Base-by-base conservation (phyloP, 1,140 invertebrate genomes). In the Cotesia vestalis region DNA sequence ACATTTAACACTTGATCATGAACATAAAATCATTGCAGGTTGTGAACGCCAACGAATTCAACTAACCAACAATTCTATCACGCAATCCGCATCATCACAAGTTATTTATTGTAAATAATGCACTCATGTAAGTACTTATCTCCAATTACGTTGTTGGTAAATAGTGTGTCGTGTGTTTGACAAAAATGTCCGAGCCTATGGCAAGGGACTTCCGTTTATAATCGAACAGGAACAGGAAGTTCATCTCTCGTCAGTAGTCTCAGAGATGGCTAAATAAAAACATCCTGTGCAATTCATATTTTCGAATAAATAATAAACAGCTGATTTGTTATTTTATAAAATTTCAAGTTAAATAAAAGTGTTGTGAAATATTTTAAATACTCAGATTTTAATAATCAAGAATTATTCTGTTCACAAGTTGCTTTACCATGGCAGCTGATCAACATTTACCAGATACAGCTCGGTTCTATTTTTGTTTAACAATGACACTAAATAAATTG, bases 161-260 rank as follows among this genome's bases (percentile, higher is more conserved):
- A 71, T 76, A 70, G 69, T 75, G 78, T 78, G 77, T 74, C 74
- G 72, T 71, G 73, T 79, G 78, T 78, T 74, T 75, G 70, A 69
- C 72, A 73, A 61, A 76, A 77, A 77, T 73, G 77, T 74, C 78
- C 76, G 80, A 77, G 79, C 83, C 81, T 85, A 84, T 84, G 80
- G 81, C 86, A 81, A 86, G 81, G 84, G 79, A 87, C 85, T 87
- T 87, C 86, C 86, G 86, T 84, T 86, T 77, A 73, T 46, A 46
- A 46, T 81, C 78, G 78, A 78, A 87, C 86, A 88, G 86, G 86
- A 88, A 88, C 86, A 88, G 86, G 86, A 88, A 88, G 86, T 88
- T 81, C 80, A 80, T 80, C 79, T 70, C 40, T 46, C 40, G 40
- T 46, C 76, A 66, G 17, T 27, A 34, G 72, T 74, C 74, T 72